Evolutionary conservation across 1,140 invertebrate genomes (phyloP), one percentile per base, ranked within the genome.

Genomic region (Leptonema lineaticorne): DNA sequence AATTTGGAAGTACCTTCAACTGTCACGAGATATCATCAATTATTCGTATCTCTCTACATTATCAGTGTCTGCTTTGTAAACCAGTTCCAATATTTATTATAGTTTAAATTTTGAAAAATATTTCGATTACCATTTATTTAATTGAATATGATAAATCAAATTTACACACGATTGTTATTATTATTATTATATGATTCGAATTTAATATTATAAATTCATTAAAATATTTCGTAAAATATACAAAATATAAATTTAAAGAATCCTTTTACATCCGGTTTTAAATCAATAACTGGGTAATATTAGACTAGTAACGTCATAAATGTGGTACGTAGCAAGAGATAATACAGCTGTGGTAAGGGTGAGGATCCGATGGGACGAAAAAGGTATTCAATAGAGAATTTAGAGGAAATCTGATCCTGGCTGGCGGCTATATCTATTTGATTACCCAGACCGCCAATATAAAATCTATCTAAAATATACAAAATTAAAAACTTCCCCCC

Each of bases 261-360:
- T n/a, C n/a, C n/a, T n/a, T n/a, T n/a, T n/a, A n/a, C n/a, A n/a
- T n/a, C n/a, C n/a, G n/a, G n/a, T 18, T 58, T 67, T 57, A 67
- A 67, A 67, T 67, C 64, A 67, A 67, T 67, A 67, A 53, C 14
- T 9, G 30, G 18, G 64, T 57, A 67, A 67, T 67, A 41, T 58
- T 58, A 28, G 53, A 7, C 64, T 67, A 53, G 64, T 53, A 58
- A 67, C 53, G 58, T 33, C 30, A 57, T 57, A 59, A 56, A 59
- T 41, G 53, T 30, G 56, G 4, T 27, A 22, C 16, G 46, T 16
- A 48, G 22, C 46, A 48, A 22, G 46, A 48, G 46, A 48, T 7
- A 22, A 48, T 16, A 48, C 6, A 14, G 6, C 16, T 16, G 46
- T 26, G 56, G 56, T 16, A 29, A 58, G n/a, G 56, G 20, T 33